Percentiles rank a stretch among this genome's conserved stretches.
Conservation (phyloP, 92 coral and sea anemone genomes). For the Parazoanthus swiftii region DNA sequence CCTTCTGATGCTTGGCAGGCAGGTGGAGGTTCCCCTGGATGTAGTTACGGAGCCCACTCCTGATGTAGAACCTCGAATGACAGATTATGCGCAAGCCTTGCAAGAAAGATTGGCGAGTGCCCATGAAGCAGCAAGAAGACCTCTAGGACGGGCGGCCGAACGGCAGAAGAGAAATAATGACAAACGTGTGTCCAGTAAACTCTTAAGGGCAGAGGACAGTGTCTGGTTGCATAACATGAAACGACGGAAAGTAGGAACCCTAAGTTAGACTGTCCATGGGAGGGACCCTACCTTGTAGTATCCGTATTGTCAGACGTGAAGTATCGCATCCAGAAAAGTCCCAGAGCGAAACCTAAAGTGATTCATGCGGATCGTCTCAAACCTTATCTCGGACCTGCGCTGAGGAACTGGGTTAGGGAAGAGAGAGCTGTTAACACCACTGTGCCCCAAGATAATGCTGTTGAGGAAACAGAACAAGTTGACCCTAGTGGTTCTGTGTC, state of each 20-base stretch:
- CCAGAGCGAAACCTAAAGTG: slow-evolving; percentile 41
- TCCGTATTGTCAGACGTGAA: slow-evolving; percentile 55
- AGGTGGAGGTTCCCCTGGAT: no score
- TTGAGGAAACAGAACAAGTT: slow-evolving; percentile 19
- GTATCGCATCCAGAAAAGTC: slow-evolving; percentile 47
- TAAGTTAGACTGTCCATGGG: slow-evolving; percentile 55
- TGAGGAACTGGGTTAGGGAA: slow-evolving; percentile 40
- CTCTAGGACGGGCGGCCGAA: no score
- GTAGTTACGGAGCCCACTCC: no score
- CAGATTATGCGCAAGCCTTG: no score
- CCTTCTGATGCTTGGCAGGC: slow-evolving; percentile 48
- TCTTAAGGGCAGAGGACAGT: background rate
- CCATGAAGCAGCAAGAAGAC: no score
- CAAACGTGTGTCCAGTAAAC: slow-evolving; percentile 38
- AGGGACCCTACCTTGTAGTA: slow-evolving; percentile 53
- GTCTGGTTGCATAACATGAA: background rate
- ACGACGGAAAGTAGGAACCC: slow-evolving; percentile 40
- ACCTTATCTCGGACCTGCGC: slow-evolving; percentile 48
- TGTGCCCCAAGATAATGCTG: background rate
- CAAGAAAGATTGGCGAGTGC: no score
- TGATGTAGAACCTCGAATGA: no score
- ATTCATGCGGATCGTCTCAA: slow-evolving; percentile 55
- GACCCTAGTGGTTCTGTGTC: slow-evolving; percentile 30
- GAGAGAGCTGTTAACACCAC: background rate
- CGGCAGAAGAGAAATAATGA: slow-evolving; percentile 9